Conservation (phyloP, 2,888 invertebrate species). For the Choristoneura rosaceana region DNA sequence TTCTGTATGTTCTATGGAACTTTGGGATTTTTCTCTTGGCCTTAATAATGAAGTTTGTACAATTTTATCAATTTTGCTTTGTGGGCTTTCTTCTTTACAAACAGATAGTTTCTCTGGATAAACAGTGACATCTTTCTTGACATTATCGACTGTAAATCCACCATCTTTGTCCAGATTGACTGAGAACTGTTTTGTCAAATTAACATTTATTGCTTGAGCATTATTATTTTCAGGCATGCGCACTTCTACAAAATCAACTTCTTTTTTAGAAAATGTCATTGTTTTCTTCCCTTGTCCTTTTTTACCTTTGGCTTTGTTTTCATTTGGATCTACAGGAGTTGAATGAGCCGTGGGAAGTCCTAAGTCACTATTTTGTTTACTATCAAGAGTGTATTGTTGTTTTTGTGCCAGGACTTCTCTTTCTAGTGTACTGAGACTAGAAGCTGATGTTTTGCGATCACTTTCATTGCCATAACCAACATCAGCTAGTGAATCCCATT, state of each 20-base stretch:
- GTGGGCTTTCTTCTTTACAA: constrained; percentile 52
- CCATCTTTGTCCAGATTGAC: constrained; percentile 79
- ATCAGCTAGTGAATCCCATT: constrained; percentile 96
- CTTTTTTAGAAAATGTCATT: constrained; percentile 73
- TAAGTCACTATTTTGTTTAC: constrained; percentile 60
- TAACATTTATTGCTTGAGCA: constrained; percentile 72
- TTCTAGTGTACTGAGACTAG: constrained; percentile 86
- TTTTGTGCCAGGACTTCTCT: constrained; percentile 82
- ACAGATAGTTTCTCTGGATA: constrained; percentile 61
- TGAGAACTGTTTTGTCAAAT: constrained; percentile 78
- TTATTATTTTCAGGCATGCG: constrained; percentile 64
- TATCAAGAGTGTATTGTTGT: constrained; percentile 77
- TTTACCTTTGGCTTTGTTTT: constrained; percentile 62
- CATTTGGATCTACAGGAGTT: constrained; percentile 75
- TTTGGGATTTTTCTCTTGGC: constrained; percentile 50
- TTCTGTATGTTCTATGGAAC: constrained; percentile 45
- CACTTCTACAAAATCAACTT: constrained; percentile 72
- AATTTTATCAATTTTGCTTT: constrained; percentile 67
- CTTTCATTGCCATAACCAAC: constrained; percentile 90
- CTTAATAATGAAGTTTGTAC: constrained; percentile 70
- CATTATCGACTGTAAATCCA: constrained; percentile 63
- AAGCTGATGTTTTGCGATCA: constrained; percentile 79
- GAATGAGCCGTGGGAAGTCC: constrained; percentile 84
- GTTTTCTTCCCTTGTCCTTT: constrained; percentile 66
- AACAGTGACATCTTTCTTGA: constrained; percentile 61